Conservation (phyloP, 2,113 vertebrate genomes). For the Tenrec ecaudatus region DNA sequence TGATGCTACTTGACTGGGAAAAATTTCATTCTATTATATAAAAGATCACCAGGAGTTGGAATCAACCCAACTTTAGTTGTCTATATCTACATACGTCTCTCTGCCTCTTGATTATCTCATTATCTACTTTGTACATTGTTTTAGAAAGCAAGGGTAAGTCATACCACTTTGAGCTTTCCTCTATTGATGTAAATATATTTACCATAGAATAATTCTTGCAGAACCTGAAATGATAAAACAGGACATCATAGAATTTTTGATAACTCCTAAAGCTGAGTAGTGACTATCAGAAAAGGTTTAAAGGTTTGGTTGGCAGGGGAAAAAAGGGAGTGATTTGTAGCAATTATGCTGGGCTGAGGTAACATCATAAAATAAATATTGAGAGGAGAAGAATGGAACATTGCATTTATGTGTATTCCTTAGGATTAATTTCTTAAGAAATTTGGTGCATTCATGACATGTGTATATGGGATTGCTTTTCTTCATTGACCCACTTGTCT, state of each 20-base stretch:
- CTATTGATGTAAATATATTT: background rate
- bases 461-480: background rate
- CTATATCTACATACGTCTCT: background rate
- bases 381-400: background rate
- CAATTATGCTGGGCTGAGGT: background rate
- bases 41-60: background rate
- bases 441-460: background rate
- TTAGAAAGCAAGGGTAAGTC: background rate
- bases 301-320: background rate
- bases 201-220: background rate
- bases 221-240: background rate
- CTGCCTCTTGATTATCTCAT: too few relatives aligned
- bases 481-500: background rate
- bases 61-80: background rate
- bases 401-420: background rate
- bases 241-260: background rate
- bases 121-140: background rate
- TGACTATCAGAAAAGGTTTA: background rate
- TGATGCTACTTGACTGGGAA: background rate
- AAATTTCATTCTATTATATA: background rate
- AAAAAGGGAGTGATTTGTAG: background rate
- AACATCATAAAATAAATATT: constrained; percentile 1
- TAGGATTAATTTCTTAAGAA: background rate
- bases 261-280: background rate
- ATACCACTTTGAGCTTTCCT: background rate